These are phyloP conservation scores for Chironomus tepperi DNA, from an alignment of 1,140 invertebrate genomes.

Conservation along the genomic window DNA sequence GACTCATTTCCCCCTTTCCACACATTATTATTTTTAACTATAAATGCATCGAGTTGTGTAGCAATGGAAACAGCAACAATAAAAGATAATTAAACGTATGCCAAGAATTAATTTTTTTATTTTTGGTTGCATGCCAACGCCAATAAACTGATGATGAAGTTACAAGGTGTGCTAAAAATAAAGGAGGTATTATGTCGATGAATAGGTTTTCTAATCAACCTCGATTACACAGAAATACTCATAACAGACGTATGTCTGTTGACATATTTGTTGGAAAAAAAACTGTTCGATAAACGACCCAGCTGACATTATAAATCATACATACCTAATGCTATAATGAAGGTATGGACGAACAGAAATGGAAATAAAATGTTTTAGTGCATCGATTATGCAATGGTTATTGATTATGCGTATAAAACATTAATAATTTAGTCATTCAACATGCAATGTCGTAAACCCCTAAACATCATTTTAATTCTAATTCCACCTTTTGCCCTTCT, in stretches of 20 bases:
- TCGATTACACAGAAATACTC: not conserved
- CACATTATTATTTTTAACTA: not conserved
- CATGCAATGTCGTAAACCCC: not conserved
- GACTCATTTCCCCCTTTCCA: not conserved
- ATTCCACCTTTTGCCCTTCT: not conserved
- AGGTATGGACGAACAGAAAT: too few species aligned
- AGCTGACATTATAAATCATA: slow-evolving; percentile 14
- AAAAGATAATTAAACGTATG: too few species aligned
- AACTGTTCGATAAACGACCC: not conserved
- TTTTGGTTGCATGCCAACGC: not conserved
- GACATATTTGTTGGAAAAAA: not conserved
- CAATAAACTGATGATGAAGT: slow-evolving; percentile 7
- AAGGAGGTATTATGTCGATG: not conserved
- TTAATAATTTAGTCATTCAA: too few species aligned
- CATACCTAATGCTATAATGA: not conserved
- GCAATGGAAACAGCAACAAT: too few species aligned
- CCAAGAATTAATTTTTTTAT: not conserved
- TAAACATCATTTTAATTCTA: not conserved
- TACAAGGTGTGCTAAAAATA: not conserved
- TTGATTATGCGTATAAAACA: slow-evolving; percentile 17
- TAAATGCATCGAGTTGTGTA: not conserved
- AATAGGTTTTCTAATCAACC: not conserved
- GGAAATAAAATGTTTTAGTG: not conserved
- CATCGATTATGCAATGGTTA: not conserved
- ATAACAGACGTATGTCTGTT: not conserved